phyloP scores from a whole-genome alignment of 2,888 invertebrate genomes.

The Pachycephus smyrnensis region DNA sequence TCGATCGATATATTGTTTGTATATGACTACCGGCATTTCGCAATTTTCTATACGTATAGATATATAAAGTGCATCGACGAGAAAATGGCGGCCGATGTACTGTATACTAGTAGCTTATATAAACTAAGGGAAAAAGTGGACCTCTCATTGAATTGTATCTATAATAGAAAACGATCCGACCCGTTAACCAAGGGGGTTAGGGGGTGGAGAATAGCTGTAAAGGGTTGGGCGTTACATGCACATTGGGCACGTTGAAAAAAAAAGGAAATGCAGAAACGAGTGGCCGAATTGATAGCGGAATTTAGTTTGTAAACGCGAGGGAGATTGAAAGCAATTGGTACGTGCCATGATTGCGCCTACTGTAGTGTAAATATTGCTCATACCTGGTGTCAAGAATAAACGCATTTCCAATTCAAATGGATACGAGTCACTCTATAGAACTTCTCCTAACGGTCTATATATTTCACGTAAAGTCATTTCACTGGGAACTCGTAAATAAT shows the following conservation, averaged over 20 bases:
- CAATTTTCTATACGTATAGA: background rate
- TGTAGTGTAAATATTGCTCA: constrained; percentile 51
- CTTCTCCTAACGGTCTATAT: background rate
- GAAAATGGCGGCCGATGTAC: background rate
- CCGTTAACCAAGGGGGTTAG: background rate
- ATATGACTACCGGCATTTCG: background rate
- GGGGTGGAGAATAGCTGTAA: background rate
- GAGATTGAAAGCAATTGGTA: constrained; percentile 47
- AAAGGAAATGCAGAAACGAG: constrained; percentile 31
- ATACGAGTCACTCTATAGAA: background rate
- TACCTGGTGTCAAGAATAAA: constrained; percentile 14
- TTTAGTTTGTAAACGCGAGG: constrained; percentile 45
- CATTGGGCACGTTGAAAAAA: background rate
- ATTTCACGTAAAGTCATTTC: background rate
- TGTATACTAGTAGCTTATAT: background rate
- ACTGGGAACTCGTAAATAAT: background rate
- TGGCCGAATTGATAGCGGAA: constrained; percentile 43
- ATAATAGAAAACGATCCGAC: background rate
- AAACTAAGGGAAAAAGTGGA: background rate
- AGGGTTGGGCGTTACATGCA: background rate
- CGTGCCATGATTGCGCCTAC: constrained; percentile 50
- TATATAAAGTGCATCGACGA: background rate
- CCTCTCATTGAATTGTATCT: background rate
- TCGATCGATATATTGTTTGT: background rate
- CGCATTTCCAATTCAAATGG: background rate